phyloP scores from a whole-genome alignment of 2,797 vertebrate species.

The Cirrhinus molitorella region DNA sequence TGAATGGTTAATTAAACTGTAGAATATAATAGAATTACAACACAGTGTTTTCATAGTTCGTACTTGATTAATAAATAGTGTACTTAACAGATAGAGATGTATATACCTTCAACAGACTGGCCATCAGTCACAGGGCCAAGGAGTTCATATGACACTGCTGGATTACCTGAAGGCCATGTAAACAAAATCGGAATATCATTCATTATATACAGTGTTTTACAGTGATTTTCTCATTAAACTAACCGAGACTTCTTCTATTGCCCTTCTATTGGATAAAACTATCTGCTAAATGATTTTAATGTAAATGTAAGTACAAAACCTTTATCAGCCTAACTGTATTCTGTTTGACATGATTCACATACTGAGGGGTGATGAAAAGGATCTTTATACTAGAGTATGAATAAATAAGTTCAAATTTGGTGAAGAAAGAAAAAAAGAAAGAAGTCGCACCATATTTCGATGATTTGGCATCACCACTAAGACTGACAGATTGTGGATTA shows the following conservation, averaged over 20 bases:
- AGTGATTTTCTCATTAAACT: not conserved
- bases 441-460: constrained; percentile 67
- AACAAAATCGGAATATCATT: not conserved
- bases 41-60: not conserved
- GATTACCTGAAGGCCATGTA: constrained; percentile 58
- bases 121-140: constrained; percentile 66
- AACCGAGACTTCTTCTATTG: too few species aligned
- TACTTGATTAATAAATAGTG: not conserved
- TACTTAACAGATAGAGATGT: not conserved
- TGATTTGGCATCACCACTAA: constrained; percentile 61
- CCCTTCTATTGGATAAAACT: too few species aligned
- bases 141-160: constrained; percentile 66
- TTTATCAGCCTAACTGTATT: not conserved
- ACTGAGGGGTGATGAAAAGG: not conserved
- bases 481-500: constrained; percentile 46
- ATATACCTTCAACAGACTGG: constrained; percentile 56
- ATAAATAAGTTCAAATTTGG: not conserved
- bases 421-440: not conserved
- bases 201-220: not conserved
- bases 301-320: not conserved
- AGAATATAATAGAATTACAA: not conserved
- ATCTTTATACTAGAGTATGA: not conserved
- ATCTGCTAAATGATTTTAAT: too few species aligned
- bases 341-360: not conserved
- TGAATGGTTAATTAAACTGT: too few species aligned